Percentiles rank a stretch among this genome's conserved stretches.
Evolutionary conservation across 2,797 vertebrate species (phyloP).

Genomic region (Garrulus glandarius): DNA sequence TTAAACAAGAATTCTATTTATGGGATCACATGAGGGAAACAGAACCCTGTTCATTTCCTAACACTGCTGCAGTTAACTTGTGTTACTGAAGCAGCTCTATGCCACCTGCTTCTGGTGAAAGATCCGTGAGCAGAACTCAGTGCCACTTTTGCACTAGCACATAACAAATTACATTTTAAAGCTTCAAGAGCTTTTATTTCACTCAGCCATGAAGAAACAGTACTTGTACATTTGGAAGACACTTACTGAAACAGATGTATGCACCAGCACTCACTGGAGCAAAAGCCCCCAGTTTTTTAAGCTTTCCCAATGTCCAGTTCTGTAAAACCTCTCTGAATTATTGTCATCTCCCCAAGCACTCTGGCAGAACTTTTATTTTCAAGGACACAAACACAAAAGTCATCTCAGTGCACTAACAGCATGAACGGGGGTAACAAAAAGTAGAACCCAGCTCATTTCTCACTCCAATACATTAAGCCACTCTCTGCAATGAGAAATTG

Average conservation of each 20-base stretch:
- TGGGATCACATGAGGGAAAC: not conserved
- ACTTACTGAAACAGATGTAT: not conserved
- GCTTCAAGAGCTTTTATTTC: not conserved
- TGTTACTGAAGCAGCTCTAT: not conserved
- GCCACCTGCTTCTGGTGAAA: not conserved
- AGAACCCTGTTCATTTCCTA: not conserved
- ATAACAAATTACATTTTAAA: not conserved
- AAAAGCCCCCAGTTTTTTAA: not conserved
- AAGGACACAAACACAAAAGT: not conserved
- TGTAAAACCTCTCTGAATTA: not conserved
- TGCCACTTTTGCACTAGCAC: not conserved
- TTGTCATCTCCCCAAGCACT: not conserved
- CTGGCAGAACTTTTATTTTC: not conserved
- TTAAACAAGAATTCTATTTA: not conserved
- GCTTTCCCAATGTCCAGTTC: not conserved
- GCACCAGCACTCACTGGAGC: not conserved
- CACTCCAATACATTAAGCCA: rapidly evolving
- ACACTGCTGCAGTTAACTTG: not conserved
- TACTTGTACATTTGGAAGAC: not conserved
- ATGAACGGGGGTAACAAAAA: not conserved
- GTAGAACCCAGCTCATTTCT: not conserved
- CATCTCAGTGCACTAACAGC: not conserved
- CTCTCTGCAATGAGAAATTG: not conserved
- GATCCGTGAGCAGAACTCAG: not conserved
- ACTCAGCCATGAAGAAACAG: not conserved